These are phyloP conservation scores for Psylliodes chrysocephalus DNA, from an alignment of 2,888 invertebrate species.

Conservation along the genomic window DNA sequence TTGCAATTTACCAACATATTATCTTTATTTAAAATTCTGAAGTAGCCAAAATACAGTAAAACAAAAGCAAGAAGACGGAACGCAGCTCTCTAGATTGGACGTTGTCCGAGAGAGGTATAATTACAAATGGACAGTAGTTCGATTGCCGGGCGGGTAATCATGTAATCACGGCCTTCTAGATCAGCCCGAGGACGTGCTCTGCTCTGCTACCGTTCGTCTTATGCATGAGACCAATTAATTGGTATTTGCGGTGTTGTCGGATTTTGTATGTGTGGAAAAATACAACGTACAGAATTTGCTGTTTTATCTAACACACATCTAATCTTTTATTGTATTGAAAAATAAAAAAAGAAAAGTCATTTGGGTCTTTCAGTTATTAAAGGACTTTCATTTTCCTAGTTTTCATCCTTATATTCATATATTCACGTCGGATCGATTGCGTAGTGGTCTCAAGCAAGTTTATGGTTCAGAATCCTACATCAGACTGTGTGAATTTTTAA, in stretches of 20 bases:
- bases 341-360: too few species aligned
- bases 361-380: too few species aligned
- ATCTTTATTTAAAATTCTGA: constrained; percentile 43
- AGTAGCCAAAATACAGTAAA: constrained; percentile 50
- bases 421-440: too few species aligned
- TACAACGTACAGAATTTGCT: too few species aligned
- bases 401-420: too few species aligned
- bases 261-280: constrained; percentile 2
- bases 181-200: constrained; percentile 52
- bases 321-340: too few species aligned
- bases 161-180: constrained; percentile 59
- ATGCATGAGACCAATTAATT: constrained; percentile 55
- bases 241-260: constrained; percentile 33
- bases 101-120: constrained; percentile 57
- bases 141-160: constrained; percentile 60
- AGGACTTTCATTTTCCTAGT: too few species aligned
- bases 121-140: constrained; percentile 62
- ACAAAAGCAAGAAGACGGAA: constrained; percentile 33
- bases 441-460: too few species aligned
- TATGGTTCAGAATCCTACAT: too few species aligned
- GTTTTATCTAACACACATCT: too few species aligned
- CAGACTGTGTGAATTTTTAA: too few species aligned
- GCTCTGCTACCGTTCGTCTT: constrained; percentile 58
- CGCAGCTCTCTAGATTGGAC: constrained; percentile 42
- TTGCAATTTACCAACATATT: constrained; percentile 42